Conservation (phyloP, 2,113 vertebrate species). For the Morone chrysops region DNA sequence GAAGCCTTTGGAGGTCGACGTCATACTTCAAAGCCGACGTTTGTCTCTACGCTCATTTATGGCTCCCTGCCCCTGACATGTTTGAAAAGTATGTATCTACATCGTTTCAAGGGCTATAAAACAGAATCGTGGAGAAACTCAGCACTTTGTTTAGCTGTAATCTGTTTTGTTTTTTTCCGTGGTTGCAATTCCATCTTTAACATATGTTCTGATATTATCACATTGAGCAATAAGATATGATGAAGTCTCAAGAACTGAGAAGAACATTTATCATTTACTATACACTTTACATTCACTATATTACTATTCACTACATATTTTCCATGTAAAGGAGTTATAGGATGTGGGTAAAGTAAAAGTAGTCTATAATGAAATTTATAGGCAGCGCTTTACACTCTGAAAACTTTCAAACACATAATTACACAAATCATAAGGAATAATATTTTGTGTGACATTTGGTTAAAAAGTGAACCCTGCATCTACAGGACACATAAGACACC, state of each 20-base stretch:
- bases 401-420: slow-evolving; percentile 53
- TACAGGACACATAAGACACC: slow-evolving; percentile 25
- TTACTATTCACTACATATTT: slow-evolving; percentile 23
- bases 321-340: slow-evolving; percentile 43
- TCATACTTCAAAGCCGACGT: slow-evolving; percentile 80
- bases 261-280: slow-evolving; percentile 27
- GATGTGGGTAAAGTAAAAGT: slow-evolving; percentile 49
- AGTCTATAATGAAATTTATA: slow-evolving; percentile 44
- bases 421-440: slow-evolving; percentile 62
- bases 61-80: slow-evolving; percentile 76
- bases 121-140: slow-evolving; percentile 67
- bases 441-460: slow-evolving; percentile 66
- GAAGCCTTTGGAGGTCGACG: slow-evolving; percentile 73
- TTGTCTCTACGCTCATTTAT: slow-evolving; percentile 67
- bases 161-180: slow-evolving; percentile 60
- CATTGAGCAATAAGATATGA: slow-evolving; percentile 33
- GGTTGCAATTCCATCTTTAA: slow-evolving; percentile 53
- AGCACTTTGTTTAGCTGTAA: slow-evolving; percentile 68
- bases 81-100: slow-evolving; percentile 82
- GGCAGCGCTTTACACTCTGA: slow-evolving; percentile 43
- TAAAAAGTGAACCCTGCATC: slow-evolving; percentile 51
- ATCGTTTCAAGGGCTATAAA: slow-evolving; percentile 75
- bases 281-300: background rate
- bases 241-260: slow-evolving; percentile 21
- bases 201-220: slow-evolving; percentile 60